A percentile compares a stretch with the other conserved stretches of the same genome.
Conservation (phyloP, 2,797 vertebrate genomes). For the Streptopelia turtur region DNA sequence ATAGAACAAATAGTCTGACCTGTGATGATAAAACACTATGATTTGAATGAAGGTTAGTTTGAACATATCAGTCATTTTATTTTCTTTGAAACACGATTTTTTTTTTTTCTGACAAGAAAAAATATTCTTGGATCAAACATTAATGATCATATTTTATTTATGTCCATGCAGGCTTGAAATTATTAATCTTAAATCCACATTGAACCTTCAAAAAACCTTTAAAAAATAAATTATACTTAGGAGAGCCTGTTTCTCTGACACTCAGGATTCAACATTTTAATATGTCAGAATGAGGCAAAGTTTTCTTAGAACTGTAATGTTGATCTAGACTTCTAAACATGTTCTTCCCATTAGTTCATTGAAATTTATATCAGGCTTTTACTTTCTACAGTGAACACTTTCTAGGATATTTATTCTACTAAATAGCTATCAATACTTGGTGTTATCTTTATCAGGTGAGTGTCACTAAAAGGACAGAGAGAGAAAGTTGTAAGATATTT, state of each 20-base stretch:
- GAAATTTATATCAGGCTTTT: not conserved
- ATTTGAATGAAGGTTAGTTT: conserved; percentile 16
- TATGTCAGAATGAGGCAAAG: not conserved
- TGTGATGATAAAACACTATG: not conserved
- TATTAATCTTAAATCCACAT: conserved; percentile 53
- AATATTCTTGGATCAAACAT: conserved; percentile 14
- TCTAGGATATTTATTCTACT: not conserved
- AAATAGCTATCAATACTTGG: not conserved
- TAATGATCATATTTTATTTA: conserved; percentile 63
- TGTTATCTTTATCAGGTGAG: not conserved
- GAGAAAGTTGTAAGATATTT: not conserved
- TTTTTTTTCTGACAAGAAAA: conserved; percentile 39
- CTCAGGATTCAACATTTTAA: conserved; percentile 23
- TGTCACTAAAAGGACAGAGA: not conserved
- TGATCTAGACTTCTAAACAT: not conserved
- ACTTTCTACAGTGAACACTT: not conserved
- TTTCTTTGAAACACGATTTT: not conserved
- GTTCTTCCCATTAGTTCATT: not conserved
- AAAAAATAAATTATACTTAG: conserved; percentile 57
- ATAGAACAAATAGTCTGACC: not conserved
- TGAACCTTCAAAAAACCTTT: conserved; percentile 60
- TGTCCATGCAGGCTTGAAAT: conserved; percentile 36
- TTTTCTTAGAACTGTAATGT: not conserved
- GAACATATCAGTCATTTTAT: conserved; percentile 13
- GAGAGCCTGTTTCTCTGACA: not conserved